These are phyloP conservation scores for Urocynchramus pylzowi DNA, from an alignment of 2,113 vertebrate genomes.

Conservation along the genomic window DNA sequence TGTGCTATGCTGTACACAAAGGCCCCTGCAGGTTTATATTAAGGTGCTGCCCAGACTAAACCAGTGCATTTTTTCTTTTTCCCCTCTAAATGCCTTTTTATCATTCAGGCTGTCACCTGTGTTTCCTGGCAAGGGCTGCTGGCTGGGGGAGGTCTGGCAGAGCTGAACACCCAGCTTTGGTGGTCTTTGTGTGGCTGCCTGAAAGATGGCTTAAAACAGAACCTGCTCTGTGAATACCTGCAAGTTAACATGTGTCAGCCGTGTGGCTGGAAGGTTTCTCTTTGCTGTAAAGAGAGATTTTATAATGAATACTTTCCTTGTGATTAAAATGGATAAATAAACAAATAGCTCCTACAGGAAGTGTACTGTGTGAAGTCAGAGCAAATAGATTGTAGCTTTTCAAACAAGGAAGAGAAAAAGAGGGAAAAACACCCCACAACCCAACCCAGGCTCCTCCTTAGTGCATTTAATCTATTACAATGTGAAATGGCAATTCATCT, in stretches of 20 bases:
- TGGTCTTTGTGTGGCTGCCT: conserved; percentile 67
- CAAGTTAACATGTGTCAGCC: conserved; percentile 63
- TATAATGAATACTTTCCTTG: conserved; percentile 70
- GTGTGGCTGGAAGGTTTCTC: conserved; percentile 62
- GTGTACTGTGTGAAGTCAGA: conserved; percentile 17
- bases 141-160: conserved; percentile 73
- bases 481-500: conserved; percentile 53
- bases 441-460: neutral
- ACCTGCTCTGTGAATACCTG: conserved; percentile 70
- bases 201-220: conserved; percentile 72
- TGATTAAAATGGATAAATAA: conserved; percentile 64
- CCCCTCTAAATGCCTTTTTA: conserved; percentile 71
- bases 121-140: conserved; percentile 70
- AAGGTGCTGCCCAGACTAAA: conserved; percentile 73
- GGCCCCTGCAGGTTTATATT: conserved; percentile 68
- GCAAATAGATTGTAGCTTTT: conserved; percentile 44
- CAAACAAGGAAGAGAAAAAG: neutral
- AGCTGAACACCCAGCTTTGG: conserved; percentile 64
- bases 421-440: neutral
- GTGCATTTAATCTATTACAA: conserved; percentile 35
- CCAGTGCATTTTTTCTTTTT: conserved; percentile 60
- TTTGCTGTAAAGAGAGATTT: conserved; percentile 46
- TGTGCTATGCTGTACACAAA: conserved; percentile 62
- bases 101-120: conserved; percentile 74
- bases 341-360: conserved; percentile 57